Evolutionary conservation across 2,888 invertebrate genomes (phyloP).

Genomic region (Heterodera filipjevi): DNA sequence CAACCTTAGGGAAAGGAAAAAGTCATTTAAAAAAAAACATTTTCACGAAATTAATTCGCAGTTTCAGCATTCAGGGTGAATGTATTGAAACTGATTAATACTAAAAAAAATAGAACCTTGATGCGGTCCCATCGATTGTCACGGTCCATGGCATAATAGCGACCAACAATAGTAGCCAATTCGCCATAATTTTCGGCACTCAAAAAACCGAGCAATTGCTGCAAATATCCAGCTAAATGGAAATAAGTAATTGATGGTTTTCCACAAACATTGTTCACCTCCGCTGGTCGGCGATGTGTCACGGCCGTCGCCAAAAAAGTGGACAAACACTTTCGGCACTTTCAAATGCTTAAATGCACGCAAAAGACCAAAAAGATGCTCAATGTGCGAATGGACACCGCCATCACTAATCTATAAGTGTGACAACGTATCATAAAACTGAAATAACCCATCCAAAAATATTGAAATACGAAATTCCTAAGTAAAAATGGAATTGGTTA

Average conservation of each 20-base stretch:
- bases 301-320: constrained; percentile 67
- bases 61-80: too few species aligned
- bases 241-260: background rate
- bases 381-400: constrained; percentile 68
- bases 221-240: constrained; percentile 57
- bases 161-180: constrained; percentile 66
- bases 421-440: too few species aligned
- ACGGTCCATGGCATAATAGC: constrained; percentile 69
- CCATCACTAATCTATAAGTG: constrained; percentile 57
- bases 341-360: constrained; percentile 66
- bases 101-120: constrained; percentile 40
- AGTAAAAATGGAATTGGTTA: too few species aligned
- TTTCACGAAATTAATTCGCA: background rate
- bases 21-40: background rate
- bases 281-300: constrained; percentile 68
- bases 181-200: constrained; percentile 60
- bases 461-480: too few species aligned
- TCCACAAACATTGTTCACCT: constrained; percentile 32
- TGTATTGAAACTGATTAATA: too few species aligned
- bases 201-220: constrained; percentile 62
- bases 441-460: too few species aligned
- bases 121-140: constrained; percentile 65
- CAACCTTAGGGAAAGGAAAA: constrained; percentile 47
- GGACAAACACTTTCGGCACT: constrained; percentile 67
- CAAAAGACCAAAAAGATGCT: constrained; percentile 67